Conservation (phyloP, 2,888 invertebrate genomes). For the Mimachlamys varia region DNA sequence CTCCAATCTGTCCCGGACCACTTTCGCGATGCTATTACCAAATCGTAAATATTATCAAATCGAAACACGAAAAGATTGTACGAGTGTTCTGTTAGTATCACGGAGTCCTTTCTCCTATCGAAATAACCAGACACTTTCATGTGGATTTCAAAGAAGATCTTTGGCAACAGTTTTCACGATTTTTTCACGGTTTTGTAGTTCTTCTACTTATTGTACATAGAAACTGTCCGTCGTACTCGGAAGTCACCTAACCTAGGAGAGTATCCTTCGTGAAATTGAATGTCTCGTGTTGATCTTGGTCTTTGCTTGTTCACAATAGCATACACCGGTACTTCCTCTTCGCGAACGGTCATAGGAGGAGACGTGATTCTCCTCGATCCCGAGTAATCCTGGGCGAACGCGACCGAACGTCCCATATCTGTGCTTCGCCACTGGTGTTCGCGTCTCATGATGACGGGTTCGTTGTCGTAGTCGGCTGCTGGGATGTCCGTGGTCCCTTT, state of each 20-base stretch:
- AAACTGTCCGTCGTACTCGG: constrained; percentile 63
- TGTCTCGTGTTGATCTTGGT: constrained; percentile 44
- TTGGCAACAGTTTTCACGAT: constrained; percentile 21
- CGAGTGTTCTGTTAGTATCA: background rate
- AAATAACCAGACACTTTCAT: constrained; percentile 8
- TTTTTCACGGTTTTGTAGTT: background rate
- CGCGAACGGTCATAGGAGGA: constrained; percentile 38
- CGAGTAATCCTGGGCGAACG: constrained; percentile 44
- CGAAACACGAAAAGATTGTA: background rate
- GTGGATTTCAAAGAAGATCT: constrained; percentile 19
- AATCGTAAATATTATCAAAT: background rate
- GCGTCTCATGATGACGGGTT: constrained; percentile 56
- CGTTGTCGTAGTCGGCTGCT: constrained; percentile 65
- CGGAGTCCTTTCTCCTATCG: constrained; percentile 1
- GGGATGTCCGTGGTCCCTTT: constrained; percentile 59
- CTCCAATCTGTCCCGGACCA: constrained; percentile 22
- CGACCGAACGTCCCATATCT: constrained; percentile 50
- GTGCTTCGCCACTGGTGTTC: constrained; percentile 47
- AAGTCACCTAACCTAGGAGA: constrained; percentile 54
- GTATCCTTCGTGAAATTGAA: constrained; percentile 47
- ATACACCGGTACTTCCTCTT: constrained; percentile 47
- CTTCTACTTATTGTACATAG: constrained; percentile 64
- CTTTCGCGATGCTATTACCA: constrained; percentile 2
- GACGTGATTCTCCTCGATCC: constrained; percentile 39
- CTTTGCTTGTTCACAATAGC: constrained; percentile 48